Percentiles rank a stretch among this genome's conserved stretches.
Evolutionary conservation across 1,140 invertebrate species (phyloP).

Genomic region (Frieseomelitta varia): DNA sequence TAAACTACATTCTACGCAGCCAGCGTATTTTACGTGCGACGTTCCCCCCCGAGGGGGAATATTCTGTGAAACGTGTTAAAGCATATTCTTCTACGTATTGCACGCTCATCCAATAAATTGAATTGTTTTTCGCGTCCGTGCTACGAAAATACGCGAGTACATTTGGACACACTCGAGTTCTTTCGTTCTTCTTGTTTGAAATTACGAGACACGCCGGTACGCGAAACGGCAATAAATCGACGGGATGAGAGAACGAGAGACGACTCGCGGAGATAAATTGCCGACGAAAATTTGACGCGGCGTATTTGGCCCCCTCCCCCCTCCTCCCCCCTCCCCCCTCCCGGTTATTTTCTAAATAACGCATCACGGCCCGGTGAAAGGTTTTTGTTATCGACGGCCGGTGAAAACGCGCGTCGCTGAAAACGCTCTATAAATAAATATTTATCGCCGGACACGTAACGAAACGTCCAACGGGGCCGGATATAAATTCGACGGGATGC

Average conservation of each 20-base stretch:
- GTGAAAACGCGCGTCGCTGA: not conserved
- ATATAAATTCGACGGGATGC: slow-evolving; percentile 28
- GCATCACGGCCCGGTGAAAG: not conserved
- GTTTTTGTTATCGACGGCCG: slow-evolving; percentile 35
- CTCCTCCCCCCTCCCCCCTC: too few relatives aligned
- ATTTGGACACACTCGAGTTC: not conserved
- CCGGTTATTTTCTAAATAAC: slow-evolving; percentile 11
- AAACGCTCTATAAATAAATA: slow-evolving; percentile 44
- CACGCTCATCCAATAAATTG: not conserved
- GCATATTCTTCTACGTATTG: not conserved
- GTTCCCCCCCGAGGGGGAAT: not conserved
- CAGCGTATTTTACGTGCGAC: too few relatives aligned
- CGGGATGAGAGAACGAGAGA: not conserved
- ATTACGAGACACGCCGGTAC: not conserved
- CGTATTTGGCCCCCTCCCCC: not conserved
- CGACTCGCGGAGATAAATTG: not conserved
- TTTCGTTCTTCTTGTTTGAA: not conserved
- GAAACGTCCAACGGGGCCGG: slow-evolving; percentile 9
- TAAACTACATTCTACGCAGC: too few relatives aligned
- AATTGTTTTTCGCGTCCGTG: too few relatives aligned
- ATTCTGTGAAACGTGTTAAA: not conserved
- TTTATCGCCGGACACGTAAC: slow-evolving; percentile 42
- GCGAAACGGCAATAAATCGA: not conserved
- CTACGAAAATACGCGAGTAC: not conserved
- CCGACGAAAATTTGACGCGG: not conserved